These are phyloP conservation scores for Andrena marginata DNA, from an alignment of 2,888 invertebrate genomes.

Conservation along the genomic window DNA sequence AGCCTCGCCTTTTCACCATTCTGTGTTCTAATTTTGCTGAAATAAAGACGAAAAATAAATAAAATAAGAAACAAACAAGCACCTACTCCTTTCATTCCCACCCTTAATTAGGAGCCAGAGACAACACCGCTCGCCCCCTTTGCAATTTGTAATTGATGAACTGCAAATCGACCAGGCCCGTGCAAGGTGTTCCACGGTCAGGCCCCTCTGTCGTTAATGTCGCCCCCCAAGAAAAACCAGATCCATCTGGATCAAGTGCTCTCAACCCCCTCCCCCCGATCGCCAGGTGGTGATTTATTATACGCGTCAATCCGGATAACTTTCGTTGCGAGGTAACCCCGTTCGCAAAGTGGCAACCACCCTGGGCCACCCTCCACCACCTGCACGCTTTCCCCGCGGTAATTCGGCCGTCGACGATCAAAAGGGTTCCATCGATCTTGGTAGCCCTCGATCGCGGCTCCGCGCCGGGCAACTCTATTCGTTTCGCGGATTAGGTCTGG, in stretches of 20 bases:
- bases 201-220: constrained; percentile 49
- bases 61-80: not conserved
- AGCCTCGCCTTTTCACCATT: too few relatives aligned
- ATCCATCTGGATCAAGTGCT: constrained; percentile 53
- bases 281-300: constrained; percentile 61
- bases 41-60: too few relatives aligned
- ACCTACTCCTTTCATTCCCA: not conserved
- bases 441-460: not conserved
- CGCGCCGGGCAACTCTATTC: constrained; percentile 4
- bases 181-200: constrained; percentile 50
- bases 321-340: constrained; percentile 53
- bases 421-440: constrained; percentile 28
- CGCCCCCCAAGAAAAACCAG: constrained; percentile 51
- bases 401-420: constrained; percentile 24
- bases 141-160: constrained; percentile 59
- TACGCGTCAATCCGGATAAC: constrained; percentile 61
- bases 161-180: constrained; percentile 50
- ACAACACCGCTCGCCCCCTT: not conserved
- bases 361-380: not conserved
- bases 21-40: too few relatives aligned
- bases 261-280: not conserved
- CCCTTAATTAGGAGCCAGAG: constrained; percentile 32
- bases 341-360: constrained; percentile 51
- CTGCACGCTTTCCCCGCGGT: not conserved
- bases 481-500: constrained; percentile 2